Evolutionary conservation across 1,140 invertebrate species (phyloP), one percentile per base, ranked within the genome.

Genomic region (Tenebrio molitor): DNA sequence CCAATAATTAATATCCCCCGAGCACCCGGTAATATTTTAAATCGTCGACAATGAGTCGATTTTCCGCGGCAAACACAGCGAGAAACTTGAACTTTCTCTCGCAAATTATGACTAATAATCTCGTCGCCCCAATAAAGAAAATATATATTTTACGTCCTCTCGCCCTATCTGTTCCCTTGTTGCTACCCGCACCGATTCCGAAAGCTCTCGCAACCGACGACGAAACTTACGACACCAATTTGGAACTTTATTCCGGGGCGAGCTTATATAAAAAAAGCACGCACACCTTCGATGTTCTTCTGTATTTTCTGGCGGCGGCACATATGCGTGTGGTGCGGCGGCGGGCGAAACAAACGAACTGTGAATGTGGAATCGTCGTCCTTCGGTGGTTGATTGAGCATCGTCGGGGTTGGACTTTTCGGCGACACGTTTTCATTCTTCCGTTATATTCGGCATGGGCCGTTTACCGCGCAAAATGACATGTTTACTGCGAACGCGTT

Each of bases 171-270:
- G 3, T 29, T 29, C 25, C 8, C 25, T 29, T 3, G 25, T 29
- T 29, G 25, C 8, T 29, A 39, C n/a, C 5, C 7, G 0, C 44
- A 0, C 19, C 44, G 16, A 44, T 15, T 21, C 17, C 46, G 36
- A 39, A 7, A 39, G n/a, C n/a, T 7, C n/a, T 39, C n/a, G 19
- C 17, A 23, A 17, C 46, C 10, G 21, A 2, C 10, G 21, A 2
- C 17, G 19, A 33, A 65, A 66, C 64, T 66, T 42, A 66, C 64
- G 64, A 29, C 42, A 66, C 39, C 64, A 66, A 66, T 66, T 66
- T 42, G 14, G 12, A 44, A 66, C 36, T 66, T 66, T 66, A 66
- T 66, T 44, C 23, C 23, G 8, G n/a, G 12, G n/a, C n/a, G 34
- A 65, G 34, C 33, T 36, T 65, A 65, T 63, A 63, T 36, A 39